Evolutionary conservation across 2,888 invertebrate genomes (phyloP), one percentile per base, ranked within the genome.

Genomic region (Patella pellucida): DNA sequence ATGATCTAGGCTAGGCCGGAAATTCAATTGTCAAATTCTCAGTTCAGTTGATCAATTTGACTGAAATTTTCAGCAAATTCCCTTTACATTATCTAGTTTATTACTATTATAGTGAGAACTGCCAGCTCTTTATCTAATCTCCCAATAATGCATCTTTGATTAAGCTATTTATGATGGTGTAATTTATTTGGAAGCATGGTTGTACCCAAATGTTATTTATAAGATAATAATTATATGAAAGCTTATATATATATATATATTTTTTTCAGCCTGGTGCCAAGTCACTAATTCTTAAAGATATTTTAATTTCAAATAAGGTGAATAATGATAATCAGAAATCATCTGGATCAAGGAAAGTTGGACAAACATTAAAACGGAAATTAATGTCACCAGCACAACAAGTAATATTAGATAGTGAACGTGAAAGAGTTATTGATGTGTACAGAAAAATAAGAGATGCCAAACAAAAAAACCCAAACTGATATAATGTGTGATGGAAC

Each of bases 361-460:
- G 77, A 23, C 73, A 76, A 54, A 41, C 75, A 27, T 62, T 71
- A 41, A 77, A 74, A 68, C 71, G 79, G 41, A 77, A 78, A 54
- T 15, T 68, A 3, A 15, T 79, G 67, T 71, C 79, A 0, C 67
- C 69, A 19, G 23, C 71, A 4, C 74, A 79, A 68, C 72, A 76
- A 19, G 51, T n/a, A 5, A 52, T 69, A 15, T 72, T 76, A 68
- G 79, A 79, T 71, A 71, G 15, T 9, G 69, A 76, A 41, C 15
- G 79, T 23, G 73, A 79, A 5, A 62, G 62, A 5, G 74, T 68
- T 23, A 79, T 79, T 12, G 73, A 76, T 50, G 50, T 72, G n/a
- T 79, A 79, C 52, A 74, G 79, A 54, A 72, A 76, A 19, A 69
- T 72, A 56, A 79, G 77, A 62, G 77, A 82, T 11, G 78, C 81